These are phyloP conservation scores for Cheirogaleus major DNA, from an alignment of 2,797 vertebrate genomes.

Conservation along the genomic window DNA sequence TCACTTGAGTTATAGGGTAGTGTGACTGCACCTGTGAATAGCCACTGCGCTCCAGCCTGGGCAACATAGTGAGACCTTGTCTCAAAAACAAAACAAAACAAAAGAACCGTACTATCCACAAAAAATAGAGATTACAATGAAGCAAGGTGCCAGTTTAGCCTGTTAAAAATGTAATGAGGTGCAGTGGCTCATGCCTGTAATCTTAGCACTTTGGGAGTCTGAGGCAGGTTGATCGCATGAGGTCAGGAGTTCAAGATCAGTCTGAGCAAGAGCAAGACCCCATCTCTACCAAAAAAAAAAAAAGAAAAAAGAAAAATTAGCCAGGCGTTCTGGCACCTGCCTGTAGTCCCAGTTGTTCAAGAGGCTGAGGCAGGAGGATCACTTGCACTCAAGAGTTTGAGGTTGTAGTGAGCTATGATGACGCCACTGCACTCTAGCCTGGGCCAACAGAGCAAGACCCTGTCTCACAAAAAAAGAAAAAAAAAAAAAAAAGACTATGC, in stretches of 20 bases:
- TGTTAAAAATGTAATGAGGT: background rate
- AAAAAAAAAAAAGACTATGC: background rate
- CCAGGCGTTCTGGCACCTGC: background rate
- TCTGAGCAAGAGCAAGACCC: too few relatives aligned
- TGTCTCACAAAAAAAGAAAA: background rate
- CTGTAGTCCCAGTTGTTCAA: background rate
- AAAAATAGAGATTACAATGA: background rate
- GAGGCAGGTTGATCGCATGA: background rate
- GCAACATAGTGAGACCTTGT: background rate
- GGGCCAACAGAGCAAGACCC: background rate
- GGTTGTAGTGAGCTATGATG: background rate
- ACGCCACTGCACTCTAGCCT: background rate
- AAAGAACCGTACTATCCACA: background rate
- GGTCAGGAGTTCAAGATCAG: too few relatives aligned
- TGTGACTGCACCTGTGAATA: background rate
- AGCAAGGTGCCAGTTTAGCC: background rate
- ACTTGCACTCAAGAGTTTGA: too few relatives aligned
- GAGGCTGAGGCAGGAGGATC: background rate
- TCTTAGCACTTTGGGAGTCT: background rate
- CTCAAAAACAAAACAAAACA: background rate
- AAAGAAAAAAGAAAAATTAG: background rate
- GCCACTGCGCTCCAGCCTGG: background rate
- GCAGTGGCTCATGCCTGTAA: background rate
- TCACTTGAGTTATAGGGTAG: background rate
- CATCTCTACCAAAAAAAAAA: too few relatives aligned